Evolutionary conservation across 1,140 invertebrate genomes (phyloP), one percentile per base, ranked within the genome.

Genomic region (Cydia amplana): DNA sequence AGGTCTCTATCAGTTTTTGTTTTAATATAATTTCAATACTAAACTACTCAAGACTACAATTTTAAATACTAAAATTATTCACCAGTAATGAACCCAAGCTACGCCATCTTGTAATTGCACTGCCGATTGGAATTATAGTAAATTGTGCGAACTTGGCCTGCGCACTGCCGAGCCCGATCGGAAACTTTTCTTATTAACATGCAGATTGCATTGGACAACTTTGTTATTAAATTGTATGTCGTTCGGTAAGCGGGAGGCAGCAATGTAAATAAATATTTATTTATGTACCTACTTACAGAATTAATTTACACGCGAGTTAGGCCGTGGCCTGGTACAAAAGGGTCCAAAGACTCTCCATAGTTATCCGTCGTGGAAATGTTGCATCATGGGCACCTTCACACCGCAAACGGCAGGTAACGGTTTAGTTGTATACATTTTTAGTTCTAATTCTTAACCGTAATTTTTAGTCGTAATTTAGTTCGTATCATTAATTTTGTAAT

Each of bases 171-270:
- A n/a, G 65, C 55, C 55, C 36, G 65, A 70, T 70, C 36, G 65
- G 28, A 43, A 60, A 70, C 36, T 70, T 70, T 70, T 70, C 65
- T 70, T 70, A 70, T 70, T 70, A 70, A 70, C 65, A 70, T 70
- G 65, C 36, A 70, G 65, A 70, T 70, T 70, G 65, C 28, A 40
- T 36, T 32, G n/a, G 18, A 36, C 32, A 70, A 70, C 32, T 70
- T 70, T 70, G 65, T 70, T 70, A 70, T 70, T 70, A 70, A 70
- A 70, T 3, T 70, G 65, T 70, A 64, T 40, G 36, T 40, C 23
- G 28, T 70, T 60, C 55, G 32, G 65, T 18, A 43, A 43, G 3
- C 16, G 4, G 32, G n/a, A 36, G 9, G 1, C 14, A 67, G 64
- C 14, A 16, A 67, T 60, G 64, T 65, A 65, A 25, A 65, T 65